Base-by-base conservation (phyloP, 2,888 invertebrate genomes). In the Meteorus cinctellus region DNA sequence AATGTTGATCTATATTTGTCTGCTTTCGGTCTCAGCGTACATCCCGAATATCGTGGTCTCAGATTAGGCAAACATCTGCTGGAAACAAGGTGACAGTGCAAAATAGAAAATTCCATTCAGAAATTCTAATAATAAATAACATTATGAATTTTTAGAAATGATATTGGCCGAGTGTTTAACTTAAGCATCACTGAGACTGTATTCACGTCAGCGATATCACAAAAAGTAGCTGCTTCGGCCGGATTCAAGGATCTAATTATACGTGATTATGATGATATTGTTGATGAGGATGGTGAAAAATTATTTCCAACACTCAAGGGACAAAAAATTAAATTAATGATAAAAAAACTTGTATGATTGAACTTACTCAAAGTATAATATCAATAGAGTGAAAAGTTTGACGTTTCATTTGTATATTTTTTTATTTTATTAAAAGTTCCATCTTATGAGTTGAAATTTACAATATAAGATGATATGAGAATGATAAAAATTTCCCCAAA, bases 1-100 rank as follows among this genome's bases (percentile, higher is more conserved):
- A 80, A 81, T 27, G 83, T 85, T 10, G 85, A 86, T 62, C 79
- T 80, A 72, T 88, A 86, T 79, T 77, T 90, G 77, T 75, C 80
- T 19, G 88, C 88, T 8, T 73, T 88, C 72, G 90, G 90, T 12
- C 79, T 89, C 74, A 84, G 85, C 60, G 88, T 89, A 24, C 65
- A 83, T 63, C 86, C 86, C 2, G 74, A 78, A 55, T 90, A 83
- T 77, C 83, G 89, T 55, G 89, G 89, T 14, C 86, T 89, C 78
- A 85, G 86, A 29, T 76, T 87, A 12, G 87, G 85, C 29, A 77
- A 81, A 19, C 72, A 82, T 48, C 78, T 87, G 41, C 80, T 87
- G 6, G 48, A 77, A 68, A 81, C 84, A 5, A 81, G 91, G 83
- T 41, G 72, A 79, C n/a, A n/a, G 31, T 41, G 8, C 12, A 1